Conservation (phyloP, 2,888 invertebrate genomes). For the Phaonia tiefii region DNA sequence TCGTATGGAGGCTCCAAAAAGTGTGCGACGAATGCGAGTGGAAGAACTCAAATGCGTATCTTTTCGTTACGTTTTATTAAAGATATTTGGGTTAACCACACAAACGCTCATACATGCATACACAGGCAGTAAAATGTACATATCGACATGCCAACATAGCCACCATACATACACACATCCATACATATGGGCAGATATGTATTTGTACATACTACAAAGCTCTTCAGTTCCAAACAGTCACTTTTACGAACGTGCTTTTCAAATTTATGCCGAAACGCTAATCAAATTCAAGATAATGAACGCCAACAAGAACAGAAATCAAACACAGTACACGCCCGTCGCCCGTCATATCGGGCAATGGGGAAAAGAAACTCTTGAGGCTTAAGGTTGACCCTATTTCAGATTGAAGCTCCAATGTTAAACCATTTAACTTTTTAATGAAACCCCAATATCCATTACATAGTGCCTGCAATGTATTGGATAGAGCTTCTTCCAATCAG, state of each 20-base stretch:
- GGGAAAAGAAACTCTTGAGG: background rate
- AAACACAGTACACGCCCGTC: background rate
- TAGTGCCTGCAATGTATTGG: too few relatives aligned
- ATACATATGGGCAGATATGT: background rate
- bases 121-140: background rate
- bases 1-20: constrained; percentile 10
- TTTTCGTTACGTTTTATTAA: constrained; percentile 43
- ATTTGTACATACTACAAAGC: background rate
- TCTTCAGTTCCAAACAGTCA: constrained; percentile 11
- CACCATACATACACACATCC: background rate
- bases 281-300: constrained; percentile 60
- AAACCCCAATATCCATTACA: too few relatives aligned
- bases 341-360: background rate
- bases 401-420: too few relatives aligned
- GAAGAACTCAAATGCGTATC: constrained; percentile 49
- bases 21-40: constrained; percentile 22
- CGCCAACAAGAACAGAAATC: constrained; percentile 21
- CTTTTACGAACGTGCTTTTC: constrained; percentile 57
- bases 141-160: background rate
- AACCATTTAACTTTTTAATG: too few relatives aligned
- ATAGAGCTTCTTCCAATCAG: too few relatives aligned
- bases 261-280: constrained; percentile 60
- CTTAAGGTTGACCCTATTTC: background rate
- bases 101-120: constrained; percentile 26
- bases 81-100: constrained; percentile 62